Evolutionary conservation across 2,113 vertebrate genomes (phyloP).

Genomic region (Indri indri): DNA sequence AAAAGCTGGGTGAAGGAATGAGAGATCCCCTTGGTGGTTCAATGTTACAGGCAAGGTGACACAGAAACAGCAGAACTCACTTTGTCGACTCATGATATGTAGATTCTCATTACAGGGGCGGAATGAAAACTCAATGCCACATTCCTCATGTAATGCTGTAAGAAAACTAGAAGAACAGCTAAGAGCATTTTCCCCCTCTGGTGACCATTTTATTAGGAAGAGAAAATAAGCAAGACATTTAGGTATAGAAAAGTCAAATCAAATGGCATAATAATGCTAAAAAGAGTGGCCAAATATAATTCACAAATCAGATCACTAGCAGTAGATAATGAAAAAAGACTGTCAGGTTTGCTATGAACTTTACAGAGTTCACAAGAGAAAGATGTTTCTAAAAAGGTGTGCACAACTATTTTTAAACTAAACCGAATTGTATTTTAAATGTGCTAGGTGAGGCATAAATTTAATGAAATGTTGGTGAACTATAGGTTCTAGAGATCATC

Average conservation of each 20-base stretch:
- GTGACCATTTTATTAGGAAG: neutral
- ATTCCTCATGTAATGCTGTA: neutral
- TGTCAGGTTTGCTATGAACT: neutral
- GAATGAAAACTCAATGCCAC: neutral
- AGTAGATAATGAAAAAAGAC: neutral
- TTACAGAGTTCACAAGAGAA: neutral
- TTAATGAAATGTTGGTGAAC: neutral
- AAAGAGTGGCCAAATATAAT: neutral
- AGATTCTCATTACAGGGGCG: neutral
- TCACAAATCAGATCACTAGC: neutral
- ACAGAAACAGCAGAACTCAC: constrained; percentile 30
- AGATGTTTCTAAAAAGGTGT: neutral
- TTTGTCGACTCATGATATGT: constrained; percentile 27
- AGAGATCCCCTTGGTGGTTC: constrained; percentile 31
- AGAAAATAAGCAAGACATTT: neutral
- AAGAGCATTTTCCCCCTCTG: neutral
- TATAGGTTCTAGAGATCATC: neutral
- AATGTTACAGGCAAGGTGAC: constrained; percentile 60
- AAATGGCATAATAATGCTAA: neutral
- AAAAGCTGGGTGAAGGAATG: constrained; percentile 29
- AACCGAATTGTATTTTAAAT: neutral
- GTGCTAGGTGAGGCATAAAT: neutral
- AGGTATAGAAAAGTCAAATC: neutral
- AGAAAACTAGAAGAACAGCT: neutral
- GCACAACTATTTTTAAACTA: neutral